phyloP scores from a whole-genome alignment of 1,140 invertebrate species.

The Eurosta solidaginis region DNA sequence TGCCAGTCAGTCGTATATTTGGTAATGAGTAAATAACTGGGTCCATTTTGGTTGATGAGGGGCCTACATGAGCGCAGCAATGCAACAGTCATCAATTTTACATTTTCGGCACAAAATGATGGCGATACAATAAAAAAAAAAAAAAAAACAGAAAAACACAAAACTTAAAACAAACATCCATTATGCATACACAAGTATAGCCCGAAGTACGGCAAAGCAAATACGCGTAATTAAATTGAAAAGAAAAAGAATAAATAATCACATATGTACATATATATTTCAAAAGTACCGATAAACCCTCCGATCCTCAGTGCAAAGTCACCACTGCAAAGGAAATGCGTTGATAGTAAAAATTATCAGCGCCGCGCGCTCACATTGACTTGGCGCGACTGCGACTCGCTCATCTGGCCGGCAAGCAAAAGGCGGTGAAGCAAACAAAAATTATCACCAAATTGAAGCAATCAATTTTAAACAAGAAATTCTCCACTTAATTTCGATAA shows the following conservation, averaged over 20 bases:
- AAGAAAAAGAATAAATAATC: not conserved
- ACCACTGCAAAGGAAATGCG: not conserved
- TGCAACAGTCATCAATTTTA: constrained; percentile 13
- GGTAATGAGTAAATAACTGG: constrained; percentile 24
- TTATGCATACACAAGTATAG: not conserved
- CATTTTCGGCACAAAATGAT: constrained; percentile 26
- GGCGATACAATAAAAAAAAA: constrained; percentile 6
- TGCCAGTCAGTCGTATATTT: not conserved
- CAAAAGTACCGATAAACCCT: constrained; percentile 15
- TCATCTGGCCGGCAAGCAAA: not conserved
- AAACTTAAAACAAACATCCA: not conserved
- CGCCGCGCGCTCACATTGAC: not conserved
- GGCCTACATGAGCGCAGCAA: constrained; percentile 7
- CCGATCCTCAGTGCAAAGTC: not conserved
- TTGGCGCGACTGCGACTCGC: not conserved
- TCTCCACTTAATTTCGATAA: constrained; percentile 38
- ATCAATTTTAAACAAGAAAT: constrained; percentile 39
- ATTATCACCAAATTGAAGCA: constrained; percentile 38
- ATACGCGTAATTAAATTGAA: constrained; percentile 27
- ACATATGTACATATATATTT: too few relatives aligned
- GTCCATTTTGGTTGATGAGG: not conserved
- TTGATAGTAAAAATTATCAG: not conserved
- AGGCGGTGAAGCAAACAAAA: constrained; percentile 5
- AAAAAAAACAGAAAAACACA: not conserved
- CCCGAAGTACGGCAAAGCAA: not conserved